These are phyloP conservation scores for Edolisoma coerulescens DNA, from an alignment of 2,113 vertebrate species.

Conservation along the genomic window DNA sequence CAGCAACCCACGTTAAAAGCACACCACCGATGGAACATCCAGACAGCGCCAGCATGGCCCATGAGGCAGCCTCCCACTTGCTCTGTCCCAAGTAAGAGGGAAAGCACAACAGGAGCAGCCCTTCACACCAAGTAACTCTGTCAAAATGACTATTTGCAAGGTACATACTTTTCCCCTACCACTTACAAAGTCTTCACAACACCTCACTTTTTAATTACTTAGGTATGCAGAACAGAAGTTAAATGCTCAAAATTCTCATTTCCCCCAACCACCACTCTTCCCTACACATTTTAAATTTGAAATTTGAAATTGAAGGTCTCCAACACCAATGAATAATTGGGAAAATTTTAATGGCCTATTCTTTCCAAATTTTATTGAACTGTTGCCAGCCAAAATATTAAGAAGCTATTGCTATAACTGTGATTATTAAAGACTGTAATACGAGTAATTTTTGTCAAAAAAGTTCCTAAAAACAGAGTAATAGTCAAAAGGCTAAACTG, in stretches of 20 bases:
- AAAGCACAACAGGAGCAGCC: neutral
- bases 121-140: rapidly evolving
- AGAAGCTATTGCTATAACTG: neutral
- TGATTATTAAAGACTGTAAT: neutral
- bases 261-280: neutral
- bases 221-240: neutral
- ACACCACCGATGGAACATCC: neutral
- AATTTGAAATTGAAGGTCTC: neutral
- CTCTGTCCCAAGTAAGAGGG: neutral
- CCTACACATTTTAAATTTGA: neutral
- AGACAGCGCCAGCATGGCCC: rapidly evolving
- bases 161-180: neutral
- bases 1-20: rapidly evolving
- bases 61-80: neutral
- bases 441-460: neutral
- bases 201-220: neutral
- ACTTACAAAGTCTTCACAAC: neutral
- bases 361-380: neutral
- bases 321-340: neutral
- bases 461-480: neutral
- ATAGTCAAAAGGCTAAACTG: neutral
- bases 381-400: neutral
- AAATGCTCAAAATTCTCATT: neutral
- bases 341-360: neutral
- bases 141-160: neutral